phyloP scores from a whole-genome alignment of 2,797 vertebrate genomes.

The Gorsachius magnificus region DNA sequence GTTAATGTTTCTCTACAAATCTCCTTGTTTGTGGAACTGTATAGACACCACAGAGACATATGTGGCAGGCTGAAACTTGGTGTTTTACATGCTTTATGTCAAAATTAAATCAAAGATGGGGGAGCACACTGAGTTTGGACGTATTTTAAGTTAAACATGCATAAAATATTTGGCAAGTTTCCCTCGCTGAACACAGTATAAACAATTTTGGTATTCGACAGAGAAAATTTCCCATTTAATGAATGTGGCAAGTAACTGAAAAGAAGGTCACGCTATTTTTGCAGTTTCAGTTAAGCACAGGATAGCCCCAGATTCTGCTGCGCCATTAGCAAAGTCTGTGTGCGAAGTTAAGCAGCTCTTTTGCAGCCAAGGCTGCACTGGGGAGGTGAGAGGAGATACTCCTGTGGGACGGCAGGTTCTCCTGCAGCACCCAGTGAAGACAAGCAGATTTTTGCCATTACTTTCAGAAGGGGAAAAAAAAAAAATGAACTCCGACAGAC shows the following conservation, averaged over 20 bases:
- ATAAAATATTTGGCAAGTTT: slow-evolving; percentile 29
- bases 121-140: background rate
- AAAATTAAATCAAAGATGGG: background rate
- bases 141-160: slow-evolving; percentile 33
- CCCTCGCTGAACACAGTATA: background rate
- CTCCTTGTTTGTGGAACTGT: background rate
- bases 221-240: background rate
- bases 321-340: background rate
- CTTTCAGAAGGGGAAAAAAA: background rate
- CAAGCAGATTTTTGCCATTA: background rate
- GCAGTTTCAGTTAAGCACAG: background rate
- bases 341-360: accelerated
- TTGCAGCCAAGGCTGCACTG: accelerated
- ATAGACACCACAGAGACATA: background rate
- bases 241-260: background rate
- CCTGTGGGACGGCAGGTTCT: background rate
- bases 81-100: background rate
- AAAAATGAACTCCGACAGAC: background rate
- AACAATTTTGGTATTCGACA: background rate
- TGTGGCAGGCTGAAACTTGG: slow-evolving; percentile 10
- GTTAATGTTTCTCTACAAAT: background rate
- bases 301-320: background rate
- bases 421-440: background rate
- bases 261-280: background rate
- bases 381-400: background rate